Percentiles rank a stretch among this genome's conserved stretches.
Conservation (phyloP, 2,113 vertebrate genomes). For the Rousettus leschenaultii region DNA sequence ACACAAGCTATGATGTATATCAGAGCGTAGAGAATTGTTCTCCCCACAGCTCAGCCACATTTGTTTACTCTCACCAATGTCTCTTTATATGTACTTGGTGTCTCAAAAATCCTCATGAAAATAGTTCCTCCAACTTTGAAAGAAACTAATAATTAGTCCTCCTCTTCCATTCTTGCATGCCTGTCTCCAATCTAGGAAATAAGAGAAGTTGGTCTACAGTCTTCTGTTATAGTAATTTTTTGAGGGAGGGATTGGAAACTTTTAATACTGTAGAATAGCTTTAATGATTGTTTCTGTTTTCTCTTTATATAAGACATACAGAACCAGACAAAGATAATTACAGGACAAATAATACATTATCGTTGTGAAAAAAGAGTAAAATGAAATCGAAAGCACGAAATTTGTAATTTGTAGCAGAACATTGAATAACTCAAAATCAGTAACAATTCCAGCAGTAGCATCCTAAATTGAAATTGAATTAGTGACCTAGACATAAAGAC, state of each 20-base stretch:
- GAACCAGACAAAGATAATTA: neutral
- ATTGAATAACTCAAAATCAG: neutral
- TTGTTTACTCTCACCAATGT: neutral
- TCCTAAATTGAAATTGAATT: neutral
- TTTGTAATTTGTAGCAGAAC: neutral
- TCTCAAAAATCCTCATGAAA: neutral
- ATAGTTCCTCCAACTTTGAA: neutral
- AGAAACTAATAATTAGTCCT: neutral
- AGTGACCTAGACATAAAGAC: conserved; percentile 13
- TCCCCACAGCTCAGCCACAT: neutral
- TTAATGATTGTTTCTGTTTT: neutral
- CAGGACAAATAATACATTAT: neutral
- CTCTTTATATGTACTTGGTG: neutral
- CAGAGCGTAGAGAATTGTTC: neutral
- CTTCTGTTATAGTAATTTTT: neutral
- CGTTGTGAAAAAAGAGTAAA: neutral
- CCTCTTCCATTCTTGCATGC: neutral
- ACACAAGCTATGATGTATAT: neutral
- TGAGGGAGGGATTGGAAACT: neutral
- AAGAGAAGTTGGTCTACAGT: neutral
- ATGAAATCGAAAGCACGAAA: neutral
- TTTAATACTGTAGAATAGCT: neutral
- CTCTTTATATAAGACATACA: neutral
- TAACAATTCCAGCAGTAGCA: neutral
- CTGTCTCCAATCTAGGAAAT: neutral